Evolutionary conservation across 2,797 vertebrate species (phyloP).

Genomic region (Lepus oiostolus): DNA sequence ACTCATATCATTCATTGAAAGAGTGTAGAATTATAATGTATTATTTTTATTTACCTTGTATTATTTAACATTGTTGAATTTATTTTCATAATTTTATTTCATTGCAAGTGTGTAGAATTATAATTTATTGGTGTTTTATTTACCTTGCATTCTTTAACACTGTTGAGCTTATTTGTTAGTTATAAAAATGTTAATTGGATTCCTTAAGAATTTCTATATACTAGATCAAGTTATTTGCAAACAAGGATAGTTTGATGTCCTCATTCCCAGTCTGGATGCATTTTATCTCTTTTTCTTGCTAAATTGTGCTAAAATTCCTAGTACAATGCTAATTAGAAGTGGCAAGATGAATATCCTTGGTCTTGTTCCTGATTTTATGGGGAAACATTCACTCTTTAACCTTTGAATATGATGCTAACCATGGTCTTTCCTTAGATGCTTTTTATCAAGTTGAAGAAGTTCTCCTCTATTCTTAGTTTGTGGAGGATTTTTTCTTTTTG

Average conservation of each 20-base stretch:
- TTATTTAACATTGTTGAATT: not conserved
- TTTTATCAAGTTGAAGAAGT: not conserved
- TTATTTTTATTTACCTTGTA: not conserved
- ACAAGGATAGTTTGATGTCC: not conserved
- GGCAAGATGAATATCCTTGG: not conserved
- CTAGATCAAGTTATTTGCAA: not conserved
- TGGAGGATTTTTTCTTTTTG: not conserved
- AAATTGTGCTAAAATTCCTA: not conserved
- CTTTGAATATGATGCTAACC: not conserved
- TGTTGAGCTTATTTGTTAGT: not conserved
- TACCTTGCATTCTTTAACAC: no score
- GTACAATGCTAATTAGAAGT: not conserved
- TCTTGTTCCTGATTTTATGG: not conserved
- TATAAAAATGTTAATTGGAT: not conserved
- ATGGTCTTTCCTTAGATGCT: not conserved
- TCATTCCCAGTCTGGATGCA: not conserved
- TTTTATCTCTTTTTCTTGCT: not conserved
- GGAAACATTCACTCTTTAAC: not conserved
- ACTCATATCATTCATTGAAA: conserved; percentile 2
- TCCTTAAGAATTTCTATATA: not conserved
- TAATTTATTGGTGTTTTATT: no score
- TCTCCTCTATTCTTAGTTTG: not conserved
- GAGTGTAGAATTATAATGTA: not conserved
- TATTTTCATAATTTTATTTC: no score
- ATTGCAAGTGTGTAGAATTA: no score